Base-by-base conservation (phyloP, 1,140 invertebrate species). In the Sarcophaga peregrina region DNA sequence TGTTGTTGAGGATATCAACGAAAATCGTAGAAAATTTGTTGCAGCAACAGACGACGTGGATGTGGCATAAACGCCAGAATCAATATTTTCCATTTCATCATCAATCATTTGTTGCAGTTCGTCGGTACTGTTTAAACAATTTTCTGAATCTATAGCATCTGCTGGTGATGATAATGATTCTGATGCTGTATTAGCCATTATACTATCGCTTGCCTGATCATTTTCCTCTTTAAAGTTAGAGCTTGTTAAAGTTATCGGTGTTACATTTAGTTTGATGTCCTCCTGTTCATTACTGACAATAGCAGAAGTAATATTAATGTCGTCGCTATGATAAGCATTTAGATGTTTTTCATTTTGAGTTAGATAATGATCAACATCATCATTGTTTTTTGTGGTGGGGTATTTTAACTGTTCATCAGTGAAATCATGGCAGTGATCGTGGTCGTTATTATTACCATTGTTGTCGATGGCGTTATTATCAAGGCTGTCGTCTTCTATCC, bases 401-500 rank as follows among this genome's bases (percentile, higher is more conserved):
- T 25, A 72, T 72, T 50, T 52, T 50, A 50, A 20, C 46, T 78
- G 47, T 52, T 78, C 45, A 75, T 75, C 45, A 45, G 45, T 37
- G 25, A 37, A 13, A n/a, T 75, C 37, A 75, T 10, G 37, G 10
- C 13, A 9, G 10, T 45, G 73, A 47, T 75, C 37, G 17, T 75
- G 73, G 25, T 75, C 9, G 47, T 50, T n/a, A n/a, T n/a, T n/a
- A n/a, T n/a, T 15, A n/a, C 17, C 8, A 37, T 37, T 37, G 46
- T 9, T 74, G 25, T 74, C 46, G 17, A 37, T 62, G 75, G 62
- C 83, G 85, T 80, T 84, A 82, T 73, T 68, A 10, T 25, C 10
- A 9, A 20, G 83, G 84, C 58, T 83, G 80, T 85, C 85, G 81
- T 84, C 85, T 62, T 80, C 50, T 86, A 89, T 86, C 86, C 87